These are phyloP conservation scores for Rhinatrema bivittatum DNA, from an alignment of 2,797 vertebrate genomes.

Conservation along the genomic window DNA sequence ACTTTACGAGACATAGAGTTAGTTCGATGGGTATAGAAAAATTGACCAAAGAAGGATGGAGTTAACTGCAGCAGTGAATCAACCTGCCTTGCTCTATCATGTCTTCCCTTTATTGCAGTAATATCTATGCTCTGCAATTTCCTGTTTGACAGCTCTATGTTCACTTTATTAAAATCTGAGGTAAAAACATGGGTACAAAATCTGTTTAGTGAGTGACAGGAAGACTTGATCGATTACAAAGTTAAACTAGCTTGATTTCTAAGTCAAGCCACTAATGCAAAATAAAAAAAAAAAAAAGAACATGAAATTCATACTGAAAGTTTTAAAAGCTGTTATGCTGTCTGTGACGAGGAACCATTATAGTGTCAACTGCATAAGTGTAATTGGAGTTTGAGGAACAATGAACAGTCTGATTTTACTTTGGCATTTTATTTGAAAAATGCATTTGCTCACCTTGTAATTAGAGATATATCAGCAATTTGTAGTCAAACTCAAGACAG, in stretches of 20 bases:
- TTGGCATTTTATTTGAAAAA: no score
- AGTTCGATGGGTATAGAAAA: constrained; percentile 18
- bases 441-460: no score
- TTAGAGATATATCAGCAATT: no score
- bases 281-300: no score
- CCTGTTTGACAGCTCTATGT: constrained; percentile 4
- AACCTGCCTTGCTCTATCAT: constrained; percentile 2
- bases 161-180: not conserved
- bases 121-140: not conserved
- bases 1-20: constrained; percentile 10
- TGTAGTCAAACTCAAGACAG: no score
- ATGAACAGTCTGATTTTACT: no score
- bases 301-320: no score
- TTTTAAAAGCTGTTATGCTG: no score
- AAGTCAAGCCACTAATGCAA: not conserved
- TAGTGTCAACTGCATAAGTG: no score
- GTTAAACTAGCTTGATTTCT: not conserved
- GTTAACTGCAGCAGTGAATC: constrained; percentile 25
- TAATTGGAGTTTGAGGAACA: no score
- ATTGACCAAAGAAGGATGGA: constrained; percentile 25
- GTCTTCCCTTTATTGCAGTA: constrained; percentile 12
- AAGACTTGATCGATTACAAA: constrained; percentile 7
- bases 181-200: not conserved
- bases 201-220: not conserved
- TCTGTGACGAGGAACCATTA: no score